Evolutionary conservation across 2,888 invertebrate species (phyloP).

Genomic region (Agriopis marginaria): DNA sequence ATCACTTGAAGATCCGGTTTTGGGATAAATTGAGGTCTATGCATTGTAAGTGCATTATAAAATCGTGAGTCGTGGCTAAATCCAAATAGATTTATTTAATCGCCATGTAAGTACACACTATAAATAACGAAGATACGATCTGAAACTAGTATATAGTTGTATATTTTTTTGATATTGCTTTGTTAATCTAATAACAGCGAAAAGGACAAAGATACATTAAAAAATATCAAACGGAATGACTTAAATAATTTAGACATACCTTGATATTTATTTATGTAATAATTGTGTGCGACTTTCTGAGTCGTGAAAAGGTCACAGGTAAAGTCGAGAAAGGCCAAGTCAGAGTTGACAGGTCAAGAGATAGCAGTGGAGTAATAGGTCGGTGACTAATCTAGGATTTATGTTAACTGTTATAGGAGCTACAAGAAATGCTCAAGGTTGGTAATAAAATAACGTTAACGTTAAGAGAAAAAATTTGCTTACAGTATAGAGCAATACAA

Average conservation of each 20-base stretch:
- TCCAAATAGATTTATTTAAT: slow-evolving; percentile 2
- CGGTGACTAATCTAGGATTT: slow-evolving; percentile 18
- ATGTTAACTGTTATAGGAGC: slow-evolving; percentile 14
- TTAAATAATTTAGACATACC: not conserved
- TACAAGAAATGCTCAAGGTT: slow-evolving; percentile 1
- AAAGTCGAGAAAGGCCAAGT: slow-evolving; percentile 43
- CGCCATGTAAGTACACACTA: not conserved
- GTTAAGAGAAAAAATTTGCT: no score
- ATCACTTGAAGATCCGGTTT: slow-evolving; percentile 28
- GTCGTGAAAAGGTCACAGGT: slow-evolving; percentile 39
- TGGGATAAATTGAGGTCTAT: slow-evolving; percentile 11
- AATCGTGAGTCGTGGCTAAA: slow-evolving; percentile 2
- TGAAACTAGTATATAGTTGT: not conserved
- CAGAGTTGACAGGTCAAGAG: slow-evolving; percentile 43
- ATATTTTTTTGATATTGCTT: no score
- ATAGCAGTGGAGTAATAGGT: slow-evolving; percentile 37
- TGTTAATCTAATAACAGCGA: not conserved
- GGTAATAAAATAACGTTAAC: not conserved
- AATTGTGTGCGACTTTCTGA: slow-evolving; percentile 32
- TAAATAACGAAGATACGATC: not conserved
- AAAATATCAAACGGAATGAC: not conserved
- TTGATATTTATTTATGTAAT: slow-evolving; percentile 15
- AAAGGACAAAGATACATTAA: not conserved
- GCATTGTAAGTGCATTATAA: slow-evolving; percentile 1
- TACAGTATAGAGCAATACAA: no score